phyloP scores from a whole-genome alignment of 2,888 invertebrate genomes.

The Cephus spinipes region DNA sequence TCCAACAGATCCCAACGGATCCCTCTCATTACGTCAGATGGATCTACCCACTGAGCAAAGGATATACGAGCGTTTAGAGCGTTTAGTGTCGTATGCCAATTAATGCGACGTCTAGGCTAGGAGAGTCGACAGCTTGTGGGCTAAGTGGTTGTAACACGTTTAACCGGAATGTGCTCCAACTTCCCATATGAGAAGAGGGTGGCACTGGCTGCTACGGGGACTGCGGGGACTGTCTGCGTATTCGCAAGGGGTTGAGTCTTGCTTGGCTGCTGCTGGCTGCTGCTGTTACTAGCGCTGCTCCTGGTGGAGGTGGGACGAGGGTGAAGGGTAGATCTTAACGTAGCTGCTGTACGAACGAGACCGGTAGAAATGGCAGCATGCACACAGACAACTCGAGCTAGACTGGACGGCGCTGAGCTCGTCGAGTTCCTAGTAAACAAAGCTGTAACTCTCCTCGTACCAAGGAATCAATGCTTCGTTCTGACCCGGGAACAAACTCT shows the following conservation, averaged over 20 bases:
- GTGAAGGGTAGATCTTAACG: slow-evolving; percentile 36
- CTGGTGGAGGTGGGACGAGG: background rate
- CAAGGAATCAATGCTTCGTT: slow-evolving; percentile 62
- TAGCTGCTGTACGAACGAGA: slow-evolving; percentile 6
- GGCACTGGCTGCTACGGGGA: slow-evolving; percentile 14
- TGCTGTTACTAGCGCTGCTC: background rate
- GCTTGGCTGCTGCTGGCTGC: background rate
- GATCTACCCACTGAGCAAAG: background rate
- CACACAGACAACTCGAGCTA: slow-evolving; percentile 46
- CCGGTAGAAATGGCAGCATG: background rate
- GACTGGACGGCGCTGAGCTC: slow-evolving; percentile 65
- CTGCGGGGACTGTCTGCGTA: slow-evolving; percentile 15
- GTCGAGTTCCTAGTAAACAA: slow-evolving; percentile 63
- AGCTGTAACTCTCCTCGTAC: slow-evolving; percentile 65
- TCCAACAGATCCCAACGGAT: background rate
- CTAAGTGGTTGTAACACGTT: slow-evolving; percentile 63
- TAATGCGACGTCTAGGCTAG: slow-evolving; percentile 52
- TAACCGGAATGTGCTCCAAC: slow-evolving; percentile 53
- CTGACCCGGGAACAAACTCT: slow-evolving; percentile 34
- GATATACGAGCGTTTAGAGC: slow-evolving; percentile 34
- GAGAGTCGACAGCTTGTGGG: slow-evolving; percentile 56
- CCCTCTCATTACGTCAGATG: background rate
- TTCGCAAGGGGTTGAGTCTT: background rate
- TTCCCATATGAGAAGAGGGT: slow-evolving; percentile 32
- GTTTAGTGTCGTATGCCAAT: slow-evolving; percentile 54